These are phyloP conservation scores for Hypanus sabinus DNA, from an alignment of 2,113 vertebrate species.

Conservation along the genomic window DNA sequence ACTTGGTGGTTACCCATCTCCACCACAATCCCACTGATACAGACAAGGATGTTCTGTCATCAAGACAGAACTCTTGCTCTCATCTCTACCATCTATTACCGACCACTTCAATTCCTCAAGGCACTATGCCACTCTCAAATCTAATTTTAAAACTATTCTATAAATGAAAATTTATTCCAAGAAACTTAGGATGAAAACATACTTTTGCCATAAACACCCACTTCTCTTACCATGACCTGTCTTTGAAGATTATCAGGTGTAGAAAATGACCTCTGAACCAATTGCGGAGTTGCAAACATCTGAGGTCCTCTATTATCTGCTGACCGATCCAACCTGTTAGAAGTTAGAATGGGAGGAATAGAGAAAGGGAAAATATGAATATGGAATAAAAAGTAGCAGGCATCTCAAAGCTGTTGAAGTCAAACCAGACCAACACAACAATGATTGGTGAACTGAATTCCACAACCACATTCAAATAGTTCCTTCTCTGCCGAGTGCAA, in stretches of 20 bases:
- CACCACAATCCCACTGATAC: no score
- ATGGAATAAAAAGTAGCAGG: neutral
- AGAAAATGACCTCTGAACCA: slow-evolving; percentile 59
- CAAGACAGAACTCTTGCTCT: neutral
- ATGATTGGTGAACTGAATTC: neutral
- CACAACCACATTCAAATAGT: neutral
- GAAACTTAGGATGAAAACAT: neutral
- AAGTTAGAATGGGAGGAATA: neutral
- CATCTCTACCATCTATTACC: neutral
- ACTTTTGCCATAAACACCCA: neutral
- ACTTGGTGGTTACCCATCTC: no score
- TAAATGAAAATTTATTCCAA: neutral
- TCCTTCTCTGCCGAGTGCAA: neutral
- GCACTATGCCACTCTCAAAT: neutral
- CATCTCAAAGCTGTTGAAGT: neutral
- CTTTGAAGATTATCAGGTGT: slow-evolving; percentile 71
- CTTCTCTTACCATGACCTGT: slow-evolving; percentile 64
- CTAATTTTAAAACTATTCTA: neutral
- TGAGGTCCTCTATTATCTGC: slow-evolving; percentile 50
- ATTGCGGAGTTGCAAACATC: slow-evolving; percentile 47
- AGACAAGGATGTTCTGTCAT: no score
- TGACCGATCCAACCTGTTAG: slow-evolving; percentile 56
- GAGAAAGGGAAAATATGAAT: neutral
- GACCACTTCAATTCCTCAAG: neutral
- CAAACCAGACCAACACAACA: neutral